Base-by-base conservation (phyloP, 2,113 vertebrate genomes). In the Campylomormyrus numenius region DNA sequence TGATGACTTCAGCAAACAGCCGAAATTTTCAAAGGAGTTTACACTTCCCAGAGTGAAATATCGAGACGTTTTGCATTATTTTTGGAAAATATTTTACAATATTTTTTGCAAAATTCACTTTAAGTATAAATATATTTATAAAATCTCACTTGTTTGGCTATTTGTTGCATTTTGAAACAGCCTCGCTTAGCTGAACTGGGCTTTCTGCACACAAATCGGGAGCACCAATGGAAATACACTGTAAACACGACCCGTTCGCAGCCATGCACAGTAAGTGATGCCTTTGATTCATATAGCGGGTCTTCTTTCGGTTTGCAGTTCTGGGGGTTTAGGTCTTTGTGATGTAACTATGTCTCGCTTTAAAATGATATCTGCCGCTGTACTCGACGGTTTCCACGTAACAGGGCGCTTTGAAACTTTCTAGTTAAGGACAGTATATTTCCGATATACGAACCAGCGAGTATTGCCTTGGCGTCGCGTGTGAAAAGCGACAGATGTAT, bases 161-260 rank as follows among this genome's bases (percentile, higher is more conserved):
- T 45, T 86, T 45, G 8, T 45, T 45, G 5, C 15, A 46, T 85
- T 86, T 27, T 11, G 42, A 58, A 88, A 21, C 87, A 45, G 56
- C 49, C 87, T 85, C 56, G 13, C 27, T 56, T 56, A 13, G n/a
- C 17, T 35, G 39, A 31, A 19, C 35, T 48, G 92, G 70, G 84
- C 83, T 17, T 24, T 89, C 27, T 92, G 87, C 90, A 92, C 77
- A 45, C 50, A 90, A 87, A 46, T 42, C 42, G 83, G 83, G 3
- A 42, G 92, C 92, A 93, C 94, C 93, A 94, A 99, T 99, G 98
- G 98, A 99, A 97, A 99, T 99, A 96, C 98, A 99, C 96, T 99
- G 98, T 97, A 99, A 99, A 95, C 98, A 99, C 98, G 98, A 99
- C 96, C 98, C 98, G 94, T 99, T 99, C 94, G 98, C 98, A 93